phyloP scores from a whole-genome alignment of 2,888 invertebrate species.

The Argynnis bischoffii region DNA sequence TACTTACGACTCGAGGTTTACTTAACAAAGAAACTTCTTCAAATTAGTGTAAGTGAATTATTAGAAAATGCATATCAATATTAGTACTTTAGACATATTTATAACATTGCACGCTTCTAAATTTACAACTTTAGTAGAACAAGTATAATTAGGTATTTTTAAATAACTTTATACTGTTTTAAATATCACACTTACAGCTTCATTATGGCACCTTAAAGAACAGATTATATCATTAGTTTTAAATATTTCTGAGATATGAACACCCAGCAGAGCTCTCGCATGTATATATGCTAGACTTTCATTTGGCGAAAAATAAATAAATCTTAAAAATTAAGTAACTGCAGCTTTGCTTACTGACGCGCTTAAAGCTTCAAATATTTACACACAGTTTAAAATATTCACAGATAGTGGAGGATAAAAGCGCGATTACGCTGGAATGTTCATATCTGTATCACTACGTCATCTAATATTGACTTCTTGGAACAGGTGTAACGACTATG shows the following conservation, averaged over 20 bases:
- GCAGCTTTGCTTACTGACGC: slow-evolving; percentile 8
- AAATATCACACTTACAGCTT: slow-evolving; percentile 23
- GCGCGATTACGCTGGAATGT: slow-evolving; percentile 27
- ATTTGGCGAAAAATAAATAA: not conserved
- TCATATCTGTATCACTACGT: slow-evolving; percentile 25
- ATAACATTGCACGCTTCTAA: not conserved
- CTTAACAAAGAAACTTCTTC: slow-evolving; percentile 1
- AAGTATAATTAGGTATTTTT: not conserved
- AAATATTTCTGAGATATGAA: slow-evolving; percentile 24
- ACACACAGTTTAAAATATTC: not conserved
- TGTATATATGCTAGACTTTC: slow-evolving; percentile 4
- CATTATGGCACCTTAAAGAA: slow-evolving; percentile 21
- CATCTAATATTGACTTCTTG: slow-evolving; percentile 22
- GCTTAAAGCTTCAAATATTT: not conserved
- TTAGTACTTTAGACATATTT: not conserved
- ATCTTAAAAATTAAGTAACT: not conserved
- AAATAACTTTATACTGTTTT: not conserved
- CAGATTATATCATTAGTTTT: slow-evolving; percentile 2
- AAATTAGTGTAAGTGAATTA: not conserved
- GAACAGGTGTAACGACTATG: slow-evolving; percentile 96
- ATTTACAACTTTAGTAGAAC: not conserved
- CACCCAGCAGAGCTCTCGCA: slow-evolving; percentile 27
- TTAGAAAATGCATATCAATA: not conserved
- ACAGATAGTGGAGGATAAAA: slow-evolving; percentile 4
- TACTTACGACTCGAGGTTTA: not conserved